These are phyloP conservation scores for Actinia tenebrosa DNA, from an alignment of 64 coral and sea anemone genomes.

Conservation along the genomic window DNA sequence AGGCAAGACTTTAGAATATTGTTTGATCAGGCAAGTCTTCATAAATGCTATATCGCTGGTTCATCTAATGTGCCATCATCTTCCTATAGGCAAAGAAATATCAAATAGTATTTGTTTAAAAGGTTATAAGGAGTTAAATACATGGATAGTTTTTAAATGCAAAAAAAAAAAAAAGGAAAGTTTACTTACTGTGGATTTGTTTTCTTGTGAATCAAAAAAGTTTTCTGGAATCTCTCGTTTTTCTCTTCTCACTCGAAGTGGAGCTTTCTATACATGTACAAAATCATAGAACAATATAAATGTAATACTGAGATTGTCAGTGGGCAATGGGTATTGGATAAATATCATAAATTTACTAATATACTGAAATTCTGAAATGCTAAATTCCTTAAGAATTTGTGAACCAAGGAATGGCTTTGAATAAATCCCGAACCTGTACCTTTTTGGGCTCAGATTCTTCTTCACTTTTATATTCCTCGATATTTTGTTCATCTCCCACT, in stretches of 20 bases:
- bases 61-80: conserved; percentile 15
- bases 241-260: conserved; percentile 37
- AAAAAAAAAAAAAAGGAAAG: background rate
- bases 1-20: background rate
- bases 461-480: conserved; percentile 46
- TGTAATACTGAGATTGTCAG: too few relatives aligned
- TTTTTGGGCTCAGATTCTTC: conserved; percentile 23
- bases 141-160: background rate
- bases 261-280: conserved; percentile 3
- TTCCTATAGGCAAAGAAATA: background rate
- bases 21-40: background rate
- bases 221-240: conserved; percentile 33
- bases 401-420: background rate
- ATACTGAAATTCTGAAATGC: background rate
- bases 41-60: background rate
- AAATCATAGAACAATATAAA: background rate
- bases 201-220: conserved; percentile 57
- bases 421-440: background rate
- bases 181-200: conserved; percentile 38
- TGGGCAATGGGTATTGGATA: too few relatives aligned
- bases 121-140: too few relatives aligned
- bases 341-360: too few relatives aligned
- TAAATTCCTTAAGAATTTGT: background rate
- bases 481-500: conserved; percentile 26
- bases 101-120: background rate